A percentile compares a stretch with the other conserved stretches of the same genome.
Conservation (phyloP, 2,113 vertebrate genomes). For the Anoura caudifer region DNA sequence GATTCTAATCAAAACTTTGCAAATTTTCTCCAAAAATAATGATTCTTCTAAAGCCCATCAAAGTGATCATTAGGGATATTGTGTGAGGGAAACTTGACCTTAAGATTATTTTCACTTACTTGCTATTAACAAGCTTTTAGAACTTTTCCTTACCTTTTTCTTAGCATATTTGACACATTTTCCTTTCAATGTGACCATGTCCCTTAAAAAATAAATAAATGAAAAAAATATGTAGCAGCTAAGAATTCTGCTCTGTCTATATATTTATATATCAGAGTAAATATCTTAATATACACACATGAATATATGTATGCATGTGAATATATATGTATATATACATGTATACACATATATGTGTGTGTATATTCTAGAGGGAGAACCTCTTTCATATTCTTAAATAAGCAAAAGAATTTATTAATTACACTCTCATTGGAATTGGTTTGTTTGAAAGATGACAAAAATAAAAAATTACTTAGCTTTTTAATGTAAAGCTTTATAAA, state of each 20-base stretch:
- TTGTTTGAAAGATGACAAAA: background rate
- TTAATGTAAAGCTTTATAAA: background rate
- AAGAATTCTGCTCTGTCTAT: background rate
- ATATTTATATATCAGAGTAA: background rate
- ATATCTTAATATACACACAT: background rate
- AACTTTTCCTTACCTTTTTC: accelerated
- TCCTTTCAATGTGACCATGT: background rate
- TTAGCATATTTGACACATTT: background rate
- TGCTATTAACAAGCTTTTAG: background rate
- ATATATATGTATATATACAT: no score
- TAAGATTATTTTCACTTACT: background rate
- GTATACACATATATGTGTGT: background rate
- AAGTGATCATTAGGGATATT: background rate
- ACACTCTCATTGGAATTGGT: background rate
- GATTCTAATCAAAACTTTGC: background rate
- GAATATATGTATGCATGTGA: background rate
- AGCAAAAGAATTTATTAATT: background rate
- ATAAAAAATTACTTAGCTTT: background rate
- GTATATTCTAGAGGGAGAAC: background rate
- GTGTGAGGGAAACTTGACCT: background rate
- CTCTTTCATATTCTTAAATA: background rate
- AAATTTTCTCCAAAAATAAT: background rate
- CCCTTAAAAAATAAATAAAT: no score
- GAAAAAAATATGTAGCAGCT: background rate
- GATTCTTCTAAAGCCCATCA: background rate